These are phyloP conservation scores for Ursus arctos DNA, from an alignment of 2,113 vertebrate species.

Conservation along the genomic window DNA sequence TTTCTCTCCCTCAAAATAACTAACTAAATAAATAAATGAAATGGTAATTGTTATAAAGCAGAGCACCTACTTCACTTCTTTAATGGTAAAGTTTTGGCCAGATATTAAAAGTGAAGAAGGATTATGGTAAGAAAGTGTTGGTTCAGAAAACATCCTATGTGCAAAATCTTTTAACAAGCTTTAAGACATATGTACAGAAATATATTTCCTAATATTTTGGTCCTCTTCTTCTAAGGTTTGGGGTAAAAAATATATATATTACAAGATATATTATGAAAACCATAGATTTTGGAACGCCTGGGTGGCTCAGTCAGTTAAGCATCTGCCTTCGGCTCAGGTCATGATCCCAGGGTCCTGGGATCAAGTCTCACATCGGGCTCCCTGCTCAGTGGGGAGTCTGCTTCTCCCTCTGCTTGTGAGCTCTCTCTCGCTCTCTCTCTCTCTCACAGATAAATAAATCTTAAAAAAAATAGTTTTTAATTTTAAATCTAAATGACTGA, in stretches of 20 bases:
- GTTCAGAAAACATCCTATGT: slow-evolving; percentile 37
- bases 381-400: too few species aligned
- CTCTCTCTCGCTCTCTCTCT: too few species aligned
- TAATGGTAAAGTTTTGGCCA: slow-evolving; percentile 54
- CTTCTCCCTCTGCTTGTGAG: too few species aligned
- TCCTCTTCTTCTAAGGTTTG: background rate
- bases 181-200: slow-evolving; percentile 41
- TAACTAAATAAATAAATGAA: background rate
- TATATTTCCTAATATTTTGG: slow-evolving; percentile 56
- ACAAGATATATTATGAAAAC: background rate
- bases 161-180: background rate
- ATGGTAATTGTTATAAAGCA: slow-evolving; percentile 58
- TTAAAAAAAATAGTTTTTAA: background rate
- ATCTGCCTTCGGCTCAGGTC: too few species aligned
- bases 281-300: background rate
- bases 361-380: too few species aligned
- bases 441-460: too few species aligned
- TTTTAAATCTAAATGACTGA: slow-evolving; percentile 16
- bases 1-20: background rate
- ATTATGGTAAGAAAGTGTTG: slow-evolving; percentile 50
- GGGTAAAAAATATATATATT: background rate
- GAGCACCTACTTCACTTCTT: slow-evolving; percentile 10
- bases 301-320: too few species aligned
- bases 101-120: slow-evolving; percentile 31
- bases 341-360: too few species aligned